These are phyloP conservation scores for Alfaro cultratus DNA, from an alignment of 2,797 vertebrate species.

Conservation along the genomic window DNA sequence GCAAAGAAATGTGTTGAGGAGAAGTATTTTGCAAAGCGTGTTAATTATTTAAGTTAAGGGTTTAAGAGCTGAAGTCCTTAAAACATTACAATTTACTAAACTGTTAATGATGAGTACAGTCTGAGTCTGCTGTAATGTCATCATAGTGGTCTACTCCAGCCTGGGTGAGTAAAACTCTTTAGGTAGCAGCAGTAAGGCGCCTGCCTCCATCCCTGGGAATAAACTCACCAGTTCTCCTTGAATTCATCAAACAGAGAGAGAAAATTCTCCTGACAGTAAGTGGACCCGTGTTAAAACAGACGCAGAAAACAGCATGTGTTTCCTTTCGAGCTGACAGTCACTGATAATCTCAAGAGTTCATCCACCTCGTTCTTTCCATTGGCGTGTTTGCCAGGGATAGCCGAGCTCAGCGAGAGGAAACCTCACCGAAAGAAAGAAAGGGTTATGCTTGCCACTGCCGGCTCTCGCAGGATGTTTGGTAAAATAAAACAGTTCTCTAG, in stretches of 20 bases:
- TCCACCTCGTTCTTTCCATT: constrained; percentile 49
- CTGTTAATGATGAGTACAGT: too few species aligned
- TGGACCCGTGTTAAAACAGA: constrained; percentile 60
- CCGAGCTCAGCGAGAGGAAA: constrained; percentile 50
- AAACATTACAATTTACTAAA: too few species aligned
- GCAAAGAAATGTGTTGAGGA: too few species aligned
- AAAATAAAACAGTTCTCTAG: constrained; percentile 46
- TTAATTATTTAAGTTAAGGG: too few species aligned
- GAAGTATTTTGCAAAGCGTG: too few species aligned
- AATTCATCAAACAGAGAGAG: constrained; percentile 51
- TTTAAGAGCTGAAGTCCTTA: too few species aligned
- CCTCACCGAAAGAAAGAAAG: constrained; percentile 22
- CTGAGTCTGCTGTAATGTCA: too few species aligned
- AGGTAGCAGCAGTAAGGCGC: constrained; percentile 51
- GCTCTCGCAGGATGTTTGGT: constrained; percentile 7
- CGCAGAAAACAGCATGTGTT: constrained; percentile 47
- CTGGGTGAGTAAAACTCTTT: constrained; percentile 37
- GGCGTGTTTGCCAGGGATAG: constrained; percentile 36
- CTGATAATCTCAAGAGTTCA: constrained; percentile 60
- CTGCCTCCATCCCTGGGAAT: constrained; percentile 30
- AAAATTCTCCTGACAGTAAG: constrained; percentile 67
- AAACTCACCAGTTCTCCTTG: constrained; percentile 37
- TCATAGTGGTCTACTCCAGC: constrained; percentile 17
- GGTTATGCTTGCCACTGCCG: constrained; percentile 35
- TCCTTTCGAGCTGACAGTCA: constrained; percentile 40